phyloP scores from a whole-genome alignment of 1,140 invertebrate species.

The Meloidogyne floridensis region DNA sequence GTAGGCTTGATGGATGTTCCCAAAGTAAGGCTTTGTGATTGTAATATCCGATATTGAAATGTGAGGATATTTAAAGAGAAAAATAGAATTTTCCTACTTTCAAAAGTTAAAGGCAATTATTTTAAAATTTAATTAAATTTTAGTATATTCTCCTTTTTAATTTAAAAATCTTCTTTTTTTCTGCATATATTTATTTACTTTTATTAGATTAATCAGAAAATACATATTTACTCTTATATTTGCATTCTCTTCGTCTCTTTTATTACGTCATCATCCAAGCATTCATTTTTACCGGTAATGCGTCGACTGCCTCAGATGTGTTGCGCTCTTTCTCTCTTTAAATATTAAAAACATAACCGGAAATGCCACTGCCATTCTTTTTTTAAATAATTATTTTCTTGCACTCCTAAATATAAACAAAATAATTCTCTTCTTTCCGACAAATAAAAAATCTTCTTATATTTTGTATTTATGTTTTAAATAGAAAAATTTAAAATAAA shows the following conservation, averaged over 20 bases:
- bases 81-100: too few relatives aligned
- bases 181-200: neutral
- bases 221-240: too few relatives aligned
- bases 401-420: too few relatives aligned
- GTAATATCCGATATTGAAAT: too few relatives aligned
- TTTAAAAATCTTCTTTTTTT: neutral
- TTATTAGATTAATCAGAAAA: constrained; percentile 1
- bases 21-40: too few relatives aligned
- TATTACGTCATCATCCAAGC: neutral
- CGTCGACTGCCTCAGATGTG: neutral
- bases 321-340: neutral
- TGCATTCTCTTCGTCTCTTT: neutral
- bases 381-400: neutral
- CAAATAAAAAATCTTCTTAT: too few relatives aligned
- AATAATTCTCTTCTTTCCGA: too few relatives aligned
- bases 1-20: too few relatives aligned
- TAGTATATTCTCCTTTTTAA: neutral
- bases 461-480: too few relatives aligned
- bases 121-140: neutral
- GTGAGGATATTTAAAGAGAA: too few relatives aligned
- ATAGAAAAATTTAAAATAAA: too few relatives aligned
- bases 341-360: neutral
- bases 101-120: too few relatives aligned
- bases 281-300: neutral
- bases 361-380: constrained; percentile 4